Evolutionary conservation across 2,888 invertebrate species (phyloP), one percentile per base, ranked within the genome.

Genomic region (Coleophora flavipennella): DNA sequence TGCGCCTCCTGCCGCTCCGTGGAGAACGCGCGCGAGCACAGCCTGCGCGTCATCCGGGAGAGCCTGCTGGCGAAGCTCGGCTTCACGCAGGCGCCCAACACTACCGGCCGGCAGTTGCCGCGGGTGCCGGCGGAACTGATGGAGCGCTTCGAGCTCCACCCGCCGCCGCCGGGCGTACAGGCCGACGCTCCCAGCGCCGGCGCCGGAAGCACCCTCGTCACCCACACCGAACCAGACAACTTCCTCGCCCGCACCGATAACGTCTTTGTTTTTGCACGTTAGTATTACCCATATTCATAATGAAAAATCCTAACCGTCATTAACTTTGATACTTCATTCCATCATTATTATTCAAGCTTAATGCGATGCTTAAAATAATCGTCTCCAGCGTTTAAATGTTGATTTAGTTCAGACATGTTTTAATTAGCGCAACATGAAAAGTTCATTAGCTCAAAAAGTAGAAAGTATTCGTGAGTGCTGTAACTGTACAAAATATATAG

Each of bases 181-280:
- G 87, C 87, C 44, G 90, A 90, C 61, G 88, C 75, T 52, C 78
- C 25, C 37, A 9, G 20, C 10, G 85, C 69, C 74, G 53, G 76
- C 67, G 20, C 20, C 20, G 20, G 20, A 66, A 85, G 67, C 67
- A 77, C 68, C 69, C 76, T 71, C 66, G 86, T 72, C 77, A 84
- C 71, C 70, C 88, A 68, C 78, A 87, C 67, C 77, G 90, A 69
- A 85, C 88, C 67, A 48, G 90, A 91, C 60, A 89, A 90, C 67
- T 90, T 87, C 76, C 88, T 89, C 59, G 88, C 89, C 53, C 87
- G 87, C 59, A 89, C 90, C 45, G 88, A 91, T 67, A 88, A 88
- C 62, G 86, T 91, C 57, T 76, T 91, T 69, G 88, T 89, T 52
- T 91, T 91, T 78, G 90, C 90, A 60, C 90, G 86, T 87, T 86